Evolutionary conservation across 1,140 invertebrate species (phyloP), one percentile per base, ranked within the genome.

Genomic region (Hyphantria cunea): DNA sequence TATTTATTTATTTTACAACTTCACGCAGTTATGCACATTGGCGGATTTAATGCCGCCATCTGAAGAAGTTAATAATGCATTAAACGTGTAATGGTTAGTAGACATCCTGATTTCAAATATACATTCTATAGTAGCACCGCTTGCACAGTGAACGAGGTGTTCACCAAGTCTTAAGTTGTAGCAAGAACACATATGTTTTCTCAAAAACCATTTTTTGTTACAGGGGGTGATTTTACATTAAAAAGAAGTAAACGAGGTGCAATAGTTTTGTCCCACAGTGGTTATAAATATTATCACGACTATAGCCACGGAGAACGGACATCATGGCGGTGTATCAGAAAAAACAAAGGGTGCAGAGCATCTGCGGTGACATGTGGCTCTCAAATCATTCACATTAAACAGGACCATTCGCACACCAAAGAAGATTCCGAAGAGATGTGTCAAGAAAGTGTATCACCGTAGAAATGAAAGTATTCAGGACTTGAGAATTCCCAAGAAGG

Each of bases 301-400:
- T 71, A 71, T 14, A 13, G 10, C 3, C 61, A 67, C 17, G 61
- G 60, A 0, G 55, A 37, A 5, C 64, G 68, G 11, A 64, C 56
- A 0, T 55, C 68, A n/a, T 71, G 68, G 68, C 51, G 68, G 12
- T 71, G 68, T 50, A 51, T 64, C 9, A 56, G 53, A 12, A 51
- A 64, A 25, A 56, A 67, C 15, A 64, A 61, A 13, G 68, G 68
- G 0, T 70, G 68, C 51, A 70, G 59, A 64, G 64, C 53, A 0
- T 49, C 60, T 9, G 42, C 55, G 11, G 64, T 51, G 0, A 70
- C 37, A 39, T 39, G 7, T 39, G n/a, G 3, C n/a, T 39, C 37
- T 39, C 2, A 39, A 39, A 39, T 39, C 17, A 25, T 25, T 25
- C 1, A 5, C 17, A 25, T 5, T 25, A 3, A 25, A 3, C 17